Evolutionary conservation across 2,888 invertebrate species (phyloP), one percentile per base, ranked within the genome.

Genomic region (Galeopsomyia nigrocyanea): DNA sequence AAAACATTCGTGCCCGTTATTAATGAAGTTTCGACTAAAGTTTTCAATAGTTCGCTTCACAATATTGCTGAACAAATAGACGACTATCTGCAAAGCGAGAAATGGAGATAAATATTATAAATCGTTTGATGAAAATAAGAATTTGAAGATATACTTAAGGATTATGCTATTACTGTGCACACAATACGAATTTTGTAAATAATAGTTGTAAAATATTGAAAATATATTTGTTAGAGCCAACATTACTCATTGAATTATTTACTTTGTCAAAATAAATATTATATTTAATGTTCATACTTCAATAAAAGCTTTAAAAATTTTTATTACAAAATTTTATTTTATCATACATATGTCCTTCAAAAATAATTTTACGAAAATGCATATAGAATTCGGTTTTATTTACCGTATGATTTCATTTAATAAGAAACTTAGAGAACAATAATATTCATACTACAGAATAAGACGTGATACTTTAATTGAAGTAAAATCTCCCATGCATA

Each of bases 121-220:
- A n/a, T n/a, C n/a, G n/a, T n/a, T n/a, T n/a, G n/a, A n/a, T n/a
- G n/a, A n/a, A n/a, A n/a, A n/a, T n/a, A n/a, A n/a, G n/a, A n/a
- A n/a, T n/a, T n/a, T n/a, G n/a, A n/a, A n/a, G n/a, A n/a, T n/a
- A n/a, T n/a, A n/a, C n/a, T n/a, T n/a, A n/a, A n/a, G n/a, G n/a
- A n/a, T n/a, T n/a, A n/a, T n/a, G n/a, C n/a, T n/a, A n/a, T n/a
- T n/a, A n/a, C n/a, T n/a, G n/a, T n/a, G n/a, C n/a, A n/a, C n/a
- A n/a, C n/a, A n/a, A n/a, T n/a, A n/a, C n/a, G n/a, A 68, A 69
- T 63, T 26, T 57, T 69, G 61, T 71, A 71, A 73, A n/a, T n/a
- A 63, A 68, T 73, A 70, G 74, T 61, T 73, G 58, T 67, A 58
- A 67, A 68, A 69, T 56, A 17, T 47, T 17, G 31, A 31, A 73